Evolutionary conservation across 1,140 invertebrate genomes (phyloP).

Genomic region (Drosophila micromelanica): DNA sequence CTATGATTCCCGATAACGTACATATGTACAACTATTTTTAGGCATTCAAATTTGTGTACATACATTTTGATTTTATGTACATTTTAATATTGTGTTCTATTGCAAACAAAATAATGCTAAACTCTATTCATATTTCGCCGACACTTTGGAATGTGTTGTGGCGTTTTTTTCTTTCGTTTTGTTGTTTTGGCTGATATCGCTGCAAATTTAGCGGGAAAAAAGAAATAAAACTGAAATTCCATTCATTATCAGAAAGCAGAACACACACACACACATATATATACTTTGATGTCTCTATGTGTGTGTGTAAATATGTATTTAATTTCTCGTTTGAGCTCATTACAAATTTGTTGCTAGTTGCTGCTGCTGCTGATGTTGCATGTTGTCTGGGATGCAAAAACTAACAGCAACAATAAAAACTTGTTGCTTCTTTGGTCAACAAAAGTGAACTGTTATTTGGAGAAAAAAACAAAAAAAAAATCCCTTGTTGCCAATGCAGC

Average conservation of each 20-base stretch:
- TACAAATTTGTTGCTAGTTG: conserved; percentile 4
- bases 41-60: background rate
- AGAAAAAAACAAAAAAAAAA: conserved; percentile 11
- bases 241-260: conserved; percentile 42
- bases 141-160: conserved; percentile 20
- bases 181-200: conserved; percentile 34
- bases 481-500: conserved; percentile 2
- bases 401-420: conserved; percentile 1
- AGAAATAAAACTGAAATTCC: conserved; percentile 43
- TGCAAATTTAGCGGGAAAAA: conserved; percentile 47
- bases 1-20: too few relatives aligned
- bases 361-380: conserved; percentile 11
- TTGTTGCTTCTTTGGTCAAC: conserved; percentile 30
- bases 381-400: conserved; percentile 5
- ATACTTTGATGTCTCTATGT: too few relatives aligned
- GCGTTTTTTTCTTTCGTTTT: background rate
- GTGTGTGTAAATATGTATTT: conserved; percentile 3
- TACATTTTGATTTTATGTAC: background rate
- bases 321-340: conserved; percentile 20
- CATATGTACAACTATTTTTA: too few relatives aligned
- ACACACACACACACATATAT: too few relatives aligned
- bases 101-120: conserved; percentile 21
- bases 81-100: conserved; percentile 1
- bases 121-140: conserved; percentile 42
- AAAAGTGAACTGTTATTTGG: conserved; percentile 1